Conservation (phyloP, 2,888 invertebrate genomes). For the Acanthosepion esculentum region DNA sequence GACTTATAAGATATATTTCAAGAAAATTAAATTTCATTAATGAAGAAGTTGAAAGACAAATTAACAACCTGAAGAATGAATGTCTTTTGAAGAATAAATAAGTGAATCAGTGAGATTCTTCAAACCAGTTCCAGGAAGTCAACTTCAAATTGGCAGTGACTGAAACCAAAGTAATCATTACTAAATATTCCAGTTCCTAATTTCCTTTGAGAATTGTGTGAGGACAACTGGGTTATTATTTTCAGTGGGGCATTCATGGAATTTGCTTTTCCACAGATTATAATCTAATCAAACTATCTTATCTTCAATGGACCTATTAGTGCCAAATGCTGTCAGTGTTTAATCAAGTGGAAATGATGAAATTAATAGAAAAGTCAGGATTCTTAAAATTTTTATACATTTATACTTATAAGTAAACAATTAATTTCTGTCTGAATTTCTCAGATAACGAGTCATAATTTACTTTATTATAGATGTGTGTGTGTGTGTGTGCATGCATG, state of each 20-base stretch:
- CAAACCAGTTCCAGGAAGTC: not conserved
- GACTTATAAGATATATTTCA: not conserved
- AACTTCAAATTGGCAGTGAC: not conserved
- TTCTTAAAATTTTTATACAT: not conserved
- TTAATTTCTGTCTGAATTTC: no score
- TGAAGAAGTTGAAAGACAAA: not conserved
- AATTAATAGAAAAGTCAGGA: not conserved
- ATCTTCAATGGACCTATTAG: not conserved
- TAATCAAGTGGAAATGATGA: not conserved
- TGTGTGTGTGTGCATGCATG: no score
- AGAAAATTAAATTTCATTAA: not conserved
- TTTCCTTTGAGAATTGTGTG: not conserved
- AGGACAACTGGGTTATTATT: not conserved
- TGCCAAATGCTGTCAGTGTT: conserved; percentile 33
- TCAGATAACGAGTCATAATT: no score
- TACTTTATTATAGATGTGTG: no score
- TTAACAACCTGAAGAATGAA: not conserved
- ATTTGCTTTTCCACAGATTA: not conserved
- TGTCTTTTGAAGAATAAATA: not conserved
- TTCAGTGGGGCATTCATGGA: not conserved
- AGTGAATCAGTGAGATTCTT: not conserved
- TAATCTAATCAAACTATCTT: not conserved
- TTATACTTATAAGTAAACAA: no score
- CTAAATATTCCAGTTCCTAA: not conserved
- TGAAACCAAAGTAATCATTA: not conserved